phyloP scores from a whole-genome alignment of 2,888 invertebrate genomes.

The Alitta virens region DNA sequence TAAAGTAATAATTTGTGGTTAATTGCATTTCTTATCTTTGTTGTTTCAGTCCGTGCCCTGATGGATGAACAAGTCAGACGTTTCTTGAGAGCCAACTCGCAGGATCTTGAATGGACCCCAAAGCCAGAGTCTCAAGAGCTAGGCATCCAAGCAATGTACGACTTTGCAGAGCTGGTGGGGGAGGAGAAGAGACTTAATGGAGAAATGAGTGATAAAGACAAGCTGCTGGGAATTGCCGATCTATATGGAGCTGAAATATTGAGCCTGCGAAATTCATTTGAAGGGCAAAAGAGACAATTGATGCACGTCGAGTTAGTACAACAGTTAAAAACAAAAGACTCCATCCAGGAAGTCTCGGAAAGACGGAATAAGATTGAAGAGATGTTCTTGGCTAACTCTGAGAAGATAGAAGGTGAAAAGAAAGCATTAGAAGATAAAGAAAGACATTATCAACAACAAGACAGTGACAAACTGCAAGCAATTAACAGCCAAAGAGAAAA shows the following conservation, averaged over 20 bases:
- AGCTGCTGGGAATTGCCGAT: slow-evolving; percentile 3
- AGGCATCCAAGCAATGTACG: no score
- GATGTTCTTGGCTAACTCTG: slow-evolving; percentile 14
- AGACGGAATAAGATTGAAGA: slow-evolving; percentile 10
- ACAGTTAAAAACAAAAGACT: background rate
- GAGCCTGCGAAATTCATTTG: background rate
- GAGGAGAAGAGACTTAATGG: no score
- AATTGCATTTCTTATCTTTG: no score
- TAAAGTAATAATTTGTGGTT: no score
- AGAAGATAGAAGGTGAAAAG: slow-evolving; percentile 15
- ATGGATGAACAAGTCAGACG: no score
- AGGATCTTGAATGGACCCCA: no score
- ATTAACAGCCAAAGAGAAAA: slow-evolving; percentile 4
- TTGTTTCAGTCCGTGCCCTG: no score
- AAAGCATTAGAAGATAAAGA: slow-evolving; percentile 7
- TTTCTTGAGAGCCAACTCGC: no score
- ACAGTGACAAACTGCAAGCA: background rate
- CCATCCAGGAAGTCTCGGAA: background rate
- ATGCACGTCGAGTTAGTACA: slow-evolving; percentile 1
- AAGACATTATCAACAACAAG: slow-evolving; percentile 4
- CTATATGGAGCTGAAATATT: slow-evolving; percentile 10
- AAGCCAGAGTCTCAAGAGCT: no score
- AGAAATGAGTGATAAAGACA: no score
- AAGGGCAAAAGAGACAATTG: slow-evolving; percentile 4
- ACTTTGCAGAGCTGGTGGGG: no score